Evolutionary conservation across 2,113 vertebrate genomes (phyloP).

Genomic region (Ptilonorhynchus violaceus): DNA sequence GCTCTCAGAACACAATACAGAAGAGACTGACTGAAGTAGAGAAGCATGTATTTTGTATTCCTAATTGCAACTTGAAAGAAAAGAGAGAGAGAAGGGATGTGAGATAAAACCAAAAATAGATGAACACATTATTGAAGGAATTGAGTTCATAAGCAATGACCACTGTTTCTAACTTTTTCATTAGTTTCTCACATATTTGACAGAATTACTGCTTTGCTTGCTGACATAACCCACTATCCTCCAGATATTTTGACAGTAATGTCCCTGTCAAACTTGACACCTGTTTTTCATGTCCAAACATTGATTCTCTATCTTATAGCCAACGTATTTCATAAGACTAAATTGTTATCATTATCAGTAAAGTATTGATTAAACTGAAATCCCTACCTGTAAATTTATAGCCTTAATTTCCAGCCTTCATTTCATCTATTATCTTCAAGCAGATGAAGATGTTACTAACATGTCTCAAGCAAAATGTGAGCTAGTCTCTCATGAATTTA

Average conservation of each 20-base stretch:
- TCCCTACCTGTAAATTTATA: slow-evolving; percentile 67
- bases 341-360: slow-evolving; percentile 71
- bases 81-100: neutral
- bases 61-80: neutral
- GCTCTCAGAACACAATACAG: neutral
- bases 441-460: slow-evolving; percentile 55
- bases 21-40: neutral
- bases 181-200: slow-evolving; percentile 52
- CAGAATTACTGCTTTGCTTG: slow-evolving; percentile 58
- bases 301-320: slow-evolving; percentile 63
- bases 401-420: slow-evolving; percentile 68
- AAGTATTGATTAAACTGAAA: slow-evolving; percentile 75
- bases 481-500: neutral
- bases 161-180: slow-evolving; percentile 43
- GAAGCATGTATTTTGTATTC: neutral
- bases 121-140: neutral
- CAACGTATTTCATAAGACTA: slow-evolving; percentile 61
- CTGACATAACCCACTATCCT: slow-evolving; percentile 44
- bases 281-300: slow-evolving; percentile 70
- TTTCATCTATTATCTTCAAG: slow-evolving; percentile 60
- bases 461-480: slow-evolving; percentile 38
- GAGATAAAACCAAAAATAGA: neutral
- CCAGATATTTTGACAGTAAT: slow-evolving; percentile 41
- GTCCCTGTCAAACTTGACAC: slow-evolving; percentile 61
- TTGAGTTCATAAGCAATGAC: neutral